These are phyloP conservation scores for Aleiodes testaceus DNA, from an alignment of 2,888 invertebrate species.

Conservation along the genomic window DNA sequence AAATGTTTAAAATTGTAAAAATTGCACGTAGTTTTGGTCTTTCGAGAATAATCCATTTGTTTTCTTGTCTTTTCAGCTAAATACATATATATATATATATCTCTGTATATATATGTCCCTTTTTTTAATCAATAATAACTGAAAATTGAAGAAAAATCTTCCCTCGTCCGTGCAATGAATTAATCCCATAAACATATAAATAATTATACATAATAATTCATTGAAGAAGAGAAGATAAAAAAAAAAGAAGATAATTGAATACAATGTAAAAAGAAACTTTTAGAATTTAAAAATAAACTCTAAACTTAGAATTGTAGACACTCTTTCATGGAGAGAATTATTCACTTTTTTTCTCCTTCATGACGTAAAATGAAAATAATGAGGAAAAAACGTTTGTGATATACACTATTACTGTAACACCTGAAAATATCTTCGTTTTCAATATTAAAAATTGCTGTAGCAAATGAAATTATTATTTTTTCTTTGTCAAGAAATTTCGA, in stretches of 20 bases:
- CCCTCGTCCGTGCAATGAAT: conserved; percentile 54
- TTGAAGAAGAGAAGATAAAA: background rate
- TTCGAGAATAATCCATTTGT: conserved; percentile 1
- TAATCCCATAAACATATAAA: conserved; percentile 47
- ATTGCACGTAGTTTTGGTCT: background rate
- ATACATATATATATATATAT: background rate
- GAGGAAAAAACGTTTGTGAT: conserved; percentile 54
- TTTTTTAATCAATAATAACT: too few relatives aligned
- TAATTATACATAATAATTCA: conserved; percentile 42
- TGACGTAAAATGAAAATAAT: conserved; percentile 33
- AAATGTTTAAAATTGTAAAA: conserved; percentile 10
- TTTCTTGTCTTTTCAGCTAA: background rate
- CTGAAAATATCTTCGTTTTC: conserved; percentile 49
- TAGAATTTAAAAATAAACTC: conserved; percentile 52
- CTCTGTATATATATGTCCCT: background rate
- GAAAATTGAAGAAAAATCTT: conserved; percentile 42
- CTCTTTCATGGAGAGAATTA: conserved; percentile 42
- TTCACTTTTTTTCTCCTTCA: conserved; percentile 34
- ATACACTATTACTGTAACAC: conserved; percentile 51
- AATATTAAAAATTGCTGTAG: conserved; percentile 44
- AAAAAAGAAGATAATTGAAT: conserved; percentile 35
- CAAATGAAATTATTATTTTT: conserved; percentile 41
- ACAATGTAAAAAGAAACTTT: conserved; percentile 54
- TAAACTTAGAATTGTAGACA: conserved; percentile 48
- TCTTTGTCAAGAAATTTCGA: background rate